phyloP scores from a whole-genome alignment of 1,140 invertebrate species.

The Drosophila tristis region DNA sequence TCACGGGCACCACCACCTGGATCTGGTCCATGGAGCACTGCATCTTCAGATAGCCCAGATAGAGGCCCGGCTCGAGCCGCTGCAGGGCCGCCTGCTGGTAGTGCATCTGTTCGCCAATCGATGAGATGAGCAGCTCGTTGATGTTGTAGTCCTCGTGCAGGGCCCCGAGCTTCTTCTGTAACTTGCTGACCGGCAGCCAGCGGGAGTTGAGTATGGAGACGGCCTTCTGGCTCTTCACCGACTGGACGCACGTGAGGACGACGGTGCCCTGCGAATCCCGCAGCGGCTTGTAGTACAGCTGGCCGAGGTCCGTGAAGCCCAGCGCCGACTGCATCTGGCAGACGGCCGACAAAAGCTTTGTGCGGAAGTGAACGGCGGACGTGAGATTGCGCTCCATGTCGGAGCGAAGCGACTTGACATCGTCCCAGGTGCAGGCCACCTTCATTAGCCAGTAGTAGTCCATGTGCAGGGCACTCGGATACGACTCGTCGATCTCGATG shows the following conservation, averaged over 20 bases:
- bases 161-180: slow-evolving; percentile 86
- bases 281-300: slow-evolving; percentile 95
- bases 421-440: slow-evolving; percentile 97
- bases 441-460: slow-evolving; percentile 99
- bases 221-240: slow-evolving; percentile 92
- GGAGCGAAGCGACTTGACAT: slow-evolving; percentile 93
- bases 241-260: slow-evolving; percentile 94
- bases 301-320: slow-evolving; percentile 93
- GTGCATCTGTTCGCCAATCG: slow-evolving; percentile 94
- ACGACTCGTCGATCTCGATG: slow-evolving; percentile 98
- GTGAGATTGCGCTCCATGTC: slow-evolving; percentile 97
- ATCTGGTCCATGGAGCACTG: slow-evolving; percentile 97
- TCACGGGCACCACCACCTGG: slow-evolving; percentile 95
- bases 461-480: slow-evolving; percentile 94
- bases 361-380: slow-evolving; percentile 95
- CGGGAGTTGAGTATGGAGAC: slow-evolving; percentile 94
- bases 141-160: slow-evolving; percentile 90
- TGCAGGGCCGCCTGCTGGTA: slow-evolving; percentile 94
- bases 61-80: slow-evolving; percentile 93
- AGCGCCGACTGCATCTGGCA: slow-evolving; percentile 96
- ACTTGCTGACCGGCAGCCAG: slow-evolving; percentile 94
- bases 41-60: slow-evolving; percentile 97
- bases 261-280: slow-evolving; percentile 94
- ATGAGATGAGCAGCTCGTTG: slow-evolving; percentile 92
- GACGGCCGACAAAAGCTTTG: slow-evolving; percentile 95